Percentiles rank a stretch among this genome's conserved stretches.
Evolutionary conservation across 1,140 invertebrate genomes (phyloP).

Genomic region (Patella vulgata): DNA sequence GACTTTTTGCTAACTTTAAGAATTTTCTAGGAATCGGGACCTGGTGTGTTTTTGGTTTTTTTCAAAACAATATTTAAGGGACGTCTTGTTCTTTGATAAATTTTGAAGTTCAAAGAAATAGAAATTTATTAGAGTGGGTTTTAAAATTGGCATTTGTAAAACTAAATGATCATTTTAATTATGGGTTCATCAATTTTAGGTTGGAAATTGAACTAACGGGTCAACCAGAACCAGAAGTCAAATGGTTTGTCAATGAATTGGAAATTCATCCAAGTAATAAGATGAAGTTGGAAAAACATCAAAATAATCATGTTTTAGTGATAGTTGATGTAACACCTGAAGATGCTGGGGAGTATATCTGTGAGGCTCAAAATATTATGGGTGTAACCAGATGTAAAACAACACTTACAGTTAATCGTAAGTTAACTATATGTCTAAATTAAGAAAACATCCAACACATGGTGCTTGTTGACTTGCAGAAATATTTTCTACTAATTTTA

Average conservation of each 20-base stretch:
- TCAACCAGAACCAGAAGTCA: constrained; percentile 57
- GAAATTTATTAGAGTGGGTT: too few species aligned
- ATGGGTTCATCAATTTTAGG: too few species aligned
- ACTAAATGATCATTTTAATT: too few species aligned
- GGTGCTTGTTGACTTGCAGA: not conserved
- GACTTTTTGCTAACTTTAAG: too few species aligned
- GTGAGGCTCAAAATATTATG: constrained; percentile 59
- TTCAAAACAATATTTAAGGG: too few species aligned
- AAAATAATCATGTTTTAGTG: constrained; percentile 47
- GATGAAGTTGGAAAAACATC: constrained; percentile 50
- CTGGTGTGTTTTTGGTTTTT: too few species aligned
- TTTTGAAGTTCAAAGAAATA: too few species aligned
- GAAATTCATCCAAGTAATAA: constrained; percentile 46
- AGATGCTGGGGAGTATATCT: constrained; percentile 62
- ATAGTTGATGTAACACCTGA: constrained; percentile 58
- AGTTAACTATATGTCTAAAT: constrained; percentile 29
- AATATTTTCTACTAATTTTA: not conserved
- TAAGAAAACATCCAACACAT: too few species aligned
- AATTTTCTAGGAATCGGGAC: too few species aligned
- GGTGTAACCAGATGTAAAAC: constrained; percentile 62
- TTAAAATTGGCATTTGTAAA: too few species aligned
- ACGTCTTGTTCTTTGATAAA: too few species aligned
- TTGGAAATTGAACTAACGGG: constrained; percentile 56
- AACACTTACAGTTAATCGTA: constrained; percentile 61
- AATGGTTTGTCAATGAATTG: constrained; percentile 59